phyloP scores from a whole-genome alignment of 2,113 vertebrate genomes.

The Paramisgurnus dabryanus region DNA sequence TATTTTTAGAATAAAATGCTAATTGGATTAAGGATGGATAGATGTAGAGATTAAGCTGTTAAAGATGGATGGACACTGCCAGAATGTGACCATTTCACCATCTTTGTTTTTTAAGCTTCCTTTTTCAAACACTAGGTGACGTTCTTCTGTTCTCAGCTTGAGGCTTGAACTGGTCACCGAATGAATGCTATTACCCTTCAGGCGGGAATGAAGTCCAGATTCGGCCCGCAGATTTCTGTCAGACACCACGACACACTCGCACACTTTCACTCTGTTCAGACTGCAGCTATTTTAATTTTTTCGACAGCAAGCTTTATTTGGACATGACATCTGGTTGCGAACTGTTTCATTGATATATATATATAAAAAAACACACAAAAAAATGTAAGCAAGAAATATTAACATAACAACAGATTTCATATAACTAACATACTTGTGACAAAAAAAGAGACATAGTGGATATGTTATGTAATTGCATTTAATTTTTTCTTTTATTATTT shows the following conservation, averaged over 20 bases:
- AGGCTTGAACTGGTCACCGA: slow-evolving; percentile 4
- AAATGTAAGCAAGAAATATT: slow-evolving; percentile 55
- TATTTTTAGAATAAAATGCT: slow-evolving; percentile 73
- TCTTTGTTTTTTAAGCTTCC: slow-evolving; percentile 67
- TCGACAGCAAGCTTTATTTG: slow-evolving; percentile 85
- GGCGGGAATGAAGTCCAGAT: slow-evolving; percentile 56
- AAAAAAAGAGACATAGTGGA: slow-evolving; percentile 58
- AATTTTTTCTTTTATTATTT: slow-evolving; percentile 1
- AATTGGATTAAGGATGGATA: slow-evolving; percentile 50
- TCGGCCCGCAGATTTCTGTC: slow-evolving; percentile 79
- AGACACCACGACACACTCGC: slow-evolving; percentile 69
- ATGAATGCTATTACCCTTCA: slow-evolving; percentile 13
- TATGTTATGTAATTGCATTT: slow-evolving; percentile 51
- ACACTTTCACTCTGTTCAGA: slow-evolving; percentile 75
- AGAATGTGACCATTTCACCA: slow-evolving; percentile 44
- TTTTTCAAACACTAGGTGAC: slow-evolving; percentile 65
- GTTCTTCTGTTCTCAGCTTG: slow-evolving; percentile 45
- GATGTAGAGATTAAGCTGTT: slow-evolving; percentile 46
- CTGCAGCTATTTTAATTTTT: slow-evolving; percentile 72
- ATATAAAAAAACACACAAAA: slow-evolving; percentile 34
- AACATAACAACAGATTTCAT: slow-evolving; percentile 67
- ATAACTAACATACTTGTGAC: slow-evolving; percentile 64
- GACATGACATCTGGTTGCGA: slow-evolving; percentile 79
- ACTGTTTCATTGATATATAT: slow-evolving; percentile 66
- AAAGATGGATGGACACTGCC: slow-evolving; percentile 64